phyloP scores from a whole-genome alignment of 2,888 invertebrate genomes.

The Tetranychus piercei region DNA sequence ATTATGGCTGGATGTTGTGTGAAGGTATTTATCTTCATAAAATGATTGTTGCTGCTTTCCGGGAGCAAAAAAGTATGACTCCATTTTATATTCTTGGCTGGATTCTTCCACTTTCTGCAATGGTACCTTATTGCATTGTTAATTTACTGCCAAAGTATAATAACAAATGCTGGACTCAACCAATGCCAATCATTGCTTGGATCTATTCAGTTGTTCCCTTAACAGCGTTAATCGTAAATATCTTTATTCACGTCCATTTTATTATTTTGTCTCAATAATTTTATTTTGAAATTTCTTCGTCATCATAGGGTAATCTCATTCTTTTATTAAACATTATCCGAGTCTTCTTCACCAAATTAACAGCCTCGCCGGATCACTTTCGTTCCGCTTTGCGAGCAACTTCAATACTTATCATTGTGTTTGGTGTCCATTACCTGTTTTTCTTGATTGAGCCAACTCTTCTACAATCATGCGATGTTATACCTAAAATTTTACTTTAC shows the following conservation, averaged over 20 bases:
- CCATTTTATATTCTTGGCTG: conserved; percentile 30
- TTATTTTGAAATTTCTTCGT: not conserved
- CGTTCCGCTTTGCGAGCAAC: conserved; percentile 40
- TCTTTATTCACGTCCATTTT: no score
- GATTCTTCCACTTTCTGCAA: conserved; percentile 27
- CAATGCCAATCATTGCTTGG: conserved; percentile 38
- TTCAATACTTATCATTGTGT: conserved; percentile 48
- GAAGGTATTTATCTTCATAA: conserved; percentile 48
- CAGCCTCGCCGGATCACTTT: conserved; percentile 30
- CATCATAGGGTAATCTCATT: conserved; percentile 39
- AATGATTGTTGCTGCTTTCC: conserved; percentile 46
- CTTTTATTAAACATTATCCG: conserved; percentile 47
- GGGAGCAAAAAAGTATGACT: conserved; percentile 38
- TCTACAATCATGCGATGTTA: conserved; percentile 5
- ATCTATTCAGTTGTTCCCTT: conserved; percentile 43
- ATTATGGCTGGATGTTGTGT: conserved; percentile 50
- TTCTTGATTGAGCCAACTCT: conserved; percentile 38
- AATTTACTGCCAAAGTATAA: conserved; percentile 14
- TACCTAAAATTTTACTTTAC: conserved; percentile 13
- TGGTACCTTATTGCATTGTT: conserved; percentile 18
- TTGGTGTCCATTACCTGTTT: conserved; percentile 49
- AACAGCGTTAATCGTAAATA: conserved; percentile 36
- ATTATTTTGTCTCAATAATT: not conserved
- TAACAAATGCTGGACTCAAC: conserved; percentile 21
- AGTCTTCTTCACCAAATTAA: conserved; percentile 45